phyloP scores from a whole-genome alignment of 2,797 vertebrate species.

The Spatula versicolor region DNA sequence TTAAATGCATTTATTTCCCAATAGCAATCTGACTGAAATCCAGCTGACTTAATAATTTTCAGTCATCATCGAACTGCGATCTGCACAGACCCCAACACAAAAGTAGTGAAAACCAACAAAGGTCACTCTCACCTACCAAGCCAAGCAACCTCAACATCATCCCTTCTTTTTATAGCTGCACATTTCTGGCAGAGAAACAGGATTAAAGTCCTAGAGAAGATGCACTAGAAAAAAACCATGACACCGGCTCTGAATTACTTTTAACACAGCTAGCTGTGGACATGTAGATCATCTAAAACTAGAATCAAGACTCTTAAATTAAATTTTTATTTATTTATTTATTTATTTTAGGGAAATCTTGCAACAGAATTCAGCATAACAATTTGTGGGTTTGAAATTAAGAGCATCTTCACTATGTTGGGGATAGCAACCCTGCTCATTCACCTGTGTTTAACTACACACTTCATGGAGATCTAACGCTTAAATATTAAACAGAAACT shows the following conservation, averaged over 20 bases:
- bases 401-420: background rate
- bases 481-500: slow-evolving; percentile 8
- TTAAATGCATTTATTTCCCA: background rate
- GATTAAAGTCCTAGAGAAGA: slow-evolving; percentile 21
- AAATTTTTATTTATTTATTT: too few relatives aligned
- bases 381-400: background rate
- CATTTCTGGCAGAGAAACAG: background rate
- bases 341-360: background rate
- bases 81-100: slow-evolving; percentile 1
- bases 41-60: background rate
- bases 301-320: background rate
- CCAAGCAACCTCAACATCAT: background rate
- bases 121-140: background rate
- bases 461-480: background rate
- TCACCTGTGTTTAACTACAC: background rate
- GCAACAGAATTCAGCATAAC: background rate
- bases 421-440: background rate
- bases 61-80: background rate
- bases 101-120: background rate
- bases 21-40: background rate
- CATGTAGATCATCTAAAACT: background rate
- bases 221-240: background rate
- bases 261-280: background rate
- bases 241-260: slow-evolving; percentile 6
- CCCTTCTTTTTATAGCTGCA: background rate